Evolutionary conservation across 2,113 vertebrate species (phyloP), one percentile per base, ranked within the genome.

Genomic region (Tetraodon nigroviridis): DNA sequence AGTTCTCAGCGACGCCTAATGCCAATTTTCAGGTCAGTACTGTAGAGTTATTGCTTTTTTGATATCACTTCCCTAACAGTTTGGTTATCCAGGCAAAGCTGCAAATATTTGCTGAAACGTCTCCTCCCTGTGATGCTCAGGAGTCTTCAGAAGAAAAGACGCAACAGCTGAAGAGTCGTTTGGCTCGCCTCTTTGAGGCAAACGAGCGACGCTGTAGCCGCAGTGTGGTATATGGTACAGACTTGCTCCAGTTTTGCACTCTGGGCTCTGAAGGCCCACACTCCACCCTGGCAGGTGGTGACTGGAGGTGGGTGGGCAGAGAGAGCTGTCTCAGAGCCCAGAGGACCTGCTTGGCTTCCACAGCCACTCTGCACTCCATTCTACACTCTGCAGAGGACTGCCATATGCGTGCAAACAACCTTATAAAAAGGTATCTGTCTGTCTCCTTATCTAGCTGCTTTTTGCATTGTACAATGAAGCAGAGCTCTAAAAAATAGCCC

Each of bases 171-270:
- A 95, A 92, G 75, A 95, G 95, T 61, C 93, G 94, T 0, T 86
- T 99, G 67, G 87, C 90, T 57, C 85, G 92, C 10, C 86, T 99
- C 27, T 93, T 94, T 44, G 48, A 53, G 0, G 88, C 91, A 47
- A 99, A 98, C 0, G 94, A 96, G 56, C 89, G 92, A 0, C 95
- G 93, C 42, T 96, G 96, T 56, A 81, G 83, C 0, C 90, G 90
- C 20, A 79, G 88, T 0, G 95, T 98, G 0, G 0, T 99, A 51
- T 98, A 96, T 0, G 97, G 97, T 32, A 73, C 84, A 13, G 97
- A 99, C 61, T 75, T 99, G 60, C 64, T 96, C 42, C 85, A 88
- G 2, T 37, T 83, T 0, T 98, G 93, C 59, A 88, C 86, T 15
- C 32, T 96, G 62, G 73, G 20, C 58, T 56, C 75, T 20, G 84